Percentiles rank a stretch among this genome's conserved stretches.
These are phyloP conservation scores for Melipona beecheii DNA, from an alignment of 2,888 invertebrate genomes.

Conservation along the genomic window DNA sequence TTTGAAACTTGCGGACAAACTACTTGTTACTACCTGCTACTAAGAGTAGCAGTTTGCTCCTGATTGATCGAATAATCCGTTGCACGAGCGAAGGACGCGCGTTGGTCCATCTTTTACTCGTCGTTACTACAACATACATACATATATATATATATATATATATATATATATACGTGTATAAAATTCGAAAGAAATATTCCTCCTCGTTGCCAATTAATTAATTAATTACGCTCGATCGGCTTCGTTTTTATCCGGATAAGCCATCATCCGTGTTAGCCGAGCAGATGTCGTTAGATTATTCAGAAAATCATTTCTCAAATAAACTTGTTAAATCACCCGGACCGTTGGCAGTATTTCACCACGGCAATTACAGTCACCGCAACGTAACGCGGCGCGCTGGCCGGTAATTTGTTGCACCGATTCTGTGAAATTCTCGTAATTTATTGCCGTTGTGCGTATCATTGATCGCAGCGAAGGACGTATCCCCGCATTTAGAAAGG, in stretches of 20 bases:
- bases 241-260: neutral
- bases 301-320: conserved; percentile 47
- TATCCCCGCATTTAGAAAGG: conserved; percentile 18
- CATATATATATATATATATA: too few relatives aligned
- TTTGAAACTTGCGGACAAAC: conserved; percentile 32
- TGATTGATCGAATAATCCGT: conserved; percentile 41
- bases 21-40: too few relatives aligned
- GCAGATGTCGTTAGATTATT: conserved; percentile 2
- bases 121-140: too few relatives aligned
- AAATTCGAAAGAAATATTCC: neutral
- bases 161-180: too few relatives aligned
- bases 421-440: conserved; percentile 59
- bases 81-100: conserved; percentile 39
- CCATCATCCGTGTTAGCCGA: neutral
- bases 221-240: neutral
- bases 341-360: conserved; percentile 63
- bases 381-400: conserved; percentile 58
- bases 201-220: neutral
- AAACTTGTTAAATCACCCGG: conserved; percentile 56
- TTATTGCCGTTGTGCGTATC: conserved; percentile 57
- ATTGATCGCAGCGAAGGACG: conserved; percentile 30
- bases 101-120: neutral
- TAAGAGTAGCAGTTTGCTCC: too few relatives aligned
- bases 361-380: conserved; percentile 61
- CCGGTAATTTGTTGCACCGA: conserved; percentile 66